Evolutionary conservation across 2,113 vertebrate species (phyloP), one percentile per base, ranked within the genome.

Genomic region (Rhynchomys soricoides): DNA sequence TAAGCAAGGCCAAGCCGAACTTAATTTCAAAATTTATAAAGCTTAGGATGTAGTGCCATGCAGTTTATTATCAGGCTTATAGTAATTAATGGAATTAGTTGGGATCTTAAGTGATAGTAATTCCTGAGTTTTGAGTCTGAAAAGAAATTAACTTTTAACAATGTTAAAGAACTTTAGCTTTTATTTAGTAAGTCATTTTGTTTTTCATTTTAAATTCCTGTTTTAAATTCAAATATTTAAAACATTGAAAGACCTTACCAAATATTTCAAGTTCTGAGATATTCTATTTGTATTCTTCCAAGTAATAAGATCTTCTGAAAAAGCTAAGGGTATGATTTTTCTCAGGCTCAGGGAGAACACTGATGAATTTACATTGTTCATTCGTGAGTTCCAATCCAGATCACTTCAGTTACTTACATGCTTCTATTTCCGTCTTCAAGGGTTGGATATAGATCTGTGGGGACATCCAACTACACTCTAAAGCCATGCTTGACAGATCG

Each of bases 121-220:
- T 22, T 55, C 21, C 17, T 86, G 15, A 19, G 11, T 70, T 45
- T 79, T 94, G 71, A 48, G 9, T 68, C 13, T 89, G 40, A 90
- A 90, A 93, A 73, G 7, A 16, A 75, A 16, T 45, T 79, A 87
- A 68, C 57, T 79, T 83, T 93, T 64, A 96, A 68, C 10, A 62
- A 3, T 13, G 3, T 50, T 52, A 71, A 86, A n/a, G 9, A 89
- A 71, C 81, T 48, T 45, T 52, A 85, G 77, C 88, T 22, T 50
- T 70, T 66, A 26, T 77, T 73, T 85, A 77, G 29, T 29, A 89
- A 57, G 34, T 48, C 45, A 73, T n/a, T 62, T 26, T 89, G 19
- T 43, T 71, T 78, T 50, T 37, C 55, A 37, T 93, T 91, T 90
- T 78, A 94, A 22, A 93, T 50, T 29, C 3, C 22, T 48, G 34